phyloP scores from a whole-genome alignment of 2,888 invertebrate species.

The Bombylius discolor region DNA sequence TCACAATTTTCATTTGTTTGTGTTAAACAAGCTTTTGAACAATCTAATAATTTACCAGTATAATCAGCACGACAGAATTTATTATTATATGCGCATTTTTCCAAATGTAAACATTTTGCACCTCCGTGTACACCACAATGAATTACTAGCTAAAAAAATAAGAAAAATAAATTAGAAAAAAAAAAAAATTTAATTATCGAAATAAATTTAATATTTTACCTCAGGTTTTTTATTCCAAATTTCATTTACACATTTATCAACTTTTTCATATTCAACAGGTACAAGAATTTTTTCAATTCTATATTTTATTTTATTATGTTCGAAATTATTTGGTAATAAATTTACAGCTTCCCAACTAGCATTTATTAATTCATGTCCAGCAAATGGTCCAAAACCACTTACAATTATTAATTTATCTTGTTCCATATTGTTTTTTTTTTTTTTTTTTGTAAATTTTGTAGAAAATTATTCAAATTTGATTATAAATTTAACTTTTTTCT shows the following conservation, averaged over 20 bases:
- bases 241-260: constrained; percentile 43
- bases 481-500: no score
- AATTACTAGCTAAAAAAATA: constrained; percentile 28
- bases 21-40: constrained; percentile 19
- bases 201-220: constrained; percentile 34
- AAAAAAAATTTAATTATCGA: not conserved
- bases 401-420: constrained; percentile 33
- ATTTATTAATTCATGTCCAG: constrained; percentile 47
- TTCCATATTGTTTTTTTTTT: not conserved
- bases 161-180: not conserved
- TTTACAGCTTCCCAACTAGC: constrained; percentile 69
- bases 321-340: constrained; percentile 36
- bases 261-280: constrained; percentile 51
- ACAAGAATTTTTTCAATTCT: constrained; percentile 43
- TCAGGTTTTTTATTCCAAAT: constrained; percentile 53
- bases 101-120: constrained; percentile 27
- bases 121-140: constrained; percentile 34
- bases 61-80: constrained; percentile 29
- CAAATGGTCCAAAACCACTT: constrained; percentile 70
- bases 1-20: constrained; percentile 18
- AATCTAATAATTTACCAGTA: constrained; percentile 21
- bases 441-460: no score
- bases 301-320: constrained; percentile 30
- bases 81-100: constrained; percentile 33
- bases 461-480: no score